Base-by-base conservation (phyloP, 2,888 invertebrate genomes). In the Polydrusus cervinus region DNA sequence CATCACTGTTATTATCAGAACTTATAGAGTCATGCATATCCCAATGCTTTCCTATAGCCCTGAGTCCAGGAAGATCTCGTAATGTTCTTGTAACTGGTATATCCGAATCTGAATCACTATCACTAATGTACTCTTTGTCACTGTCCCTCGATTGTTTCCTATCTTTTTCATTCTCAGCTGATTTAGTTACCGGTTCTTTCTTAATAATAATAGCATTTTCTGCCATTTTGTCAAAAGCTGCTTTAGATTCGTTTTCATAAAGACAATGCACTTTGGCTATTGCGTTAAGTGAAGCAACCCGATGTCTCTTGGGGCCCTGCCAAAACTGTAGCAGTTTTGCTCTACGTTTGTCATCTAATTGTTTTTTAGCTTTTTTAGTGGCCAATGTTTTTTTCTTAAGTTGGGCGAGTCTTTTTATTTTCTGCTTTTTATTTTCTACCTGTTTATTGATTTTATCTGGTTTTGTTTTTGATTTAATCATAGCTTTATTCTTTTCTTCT, bases 261-360 rank as follows among this genome's bases (percentile, higher is more conserved):
- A 97, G 89, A 83, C 96, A 96, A 85, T 96, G 96, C 1, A 97
- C 96, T 89, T 96, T 96, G 30, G 96, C 96, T 80, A 94, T 86
- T 0, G 97, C 97, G 85, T 97, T 97, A 38, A 97, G 87, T 1
- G 96, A 96, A 45, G 97, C 97, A 87, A 96, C 95, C 79, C 97
- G 90, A 84, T 95, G 94, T 55, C 93, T 90, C 86, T 95, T 95
- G 25, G 95, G 94, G 0, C 94, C 94, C 78, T 90, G 90, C 93
- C 93, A 93, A 88, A 93, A 92, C 0, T 92, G 91, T 75, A 91
- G 89, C 45, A 81, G 45, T 75, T 82, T 82, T 0, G 79, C 79
- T 77, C 81, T 80, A 16, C 79, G 74, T 53, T 65, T 79, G 13
- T 79, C 78, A 14, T 80, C 78, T 20, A 71, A 49, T n/a, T 55